Evolutionary conservation across 2,888 invertebrate species (phyloP).

Genomic region (Magallana nippona): DNA sequence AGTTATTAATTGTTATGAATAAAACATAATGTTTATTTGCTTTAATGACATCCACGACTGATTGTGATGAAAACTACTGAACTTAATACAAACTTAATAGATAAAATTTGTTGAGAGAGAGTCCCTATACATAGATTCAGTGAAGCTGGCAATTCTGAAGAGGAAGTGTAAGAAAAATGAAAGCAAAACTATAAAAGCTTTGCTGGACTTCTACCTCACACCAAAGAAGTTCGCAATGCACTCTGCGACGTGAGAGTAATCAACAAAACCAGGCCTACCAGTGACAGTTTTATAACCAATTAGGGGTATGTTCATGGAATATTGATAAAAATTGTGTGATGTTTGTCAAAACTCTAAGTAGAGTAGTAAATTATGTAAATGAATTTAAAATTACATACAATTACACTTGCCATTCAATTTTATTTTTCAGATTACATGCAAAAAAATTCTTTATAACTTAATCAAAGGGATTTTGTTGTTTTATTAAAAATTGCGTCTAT

Average conservation of each 20-base stretch:
- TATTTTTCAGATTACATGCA: not conserved
- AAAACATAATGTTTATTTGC: not conserved
- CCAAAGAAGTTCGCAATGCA: not conserved
- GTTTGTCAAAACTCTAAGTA: not conserved
- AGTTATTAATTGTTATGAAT: not conserved
- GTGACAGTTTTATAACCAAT: not conserved
- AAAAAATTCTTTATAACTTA: too few species aligned
- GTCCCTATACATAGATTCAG: too few species aligned
- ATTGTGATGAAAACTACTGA: slow-evolving; percentile 9
- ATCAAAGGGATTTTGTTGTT: too few species aligned
- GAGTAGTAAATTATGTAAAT: slow-evolving; percentile 10
- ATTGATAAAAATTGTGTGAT: not conserved
- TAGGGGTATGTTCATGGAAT: slow-evolving; percentile 3
- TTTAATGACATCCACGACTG: not conserved
- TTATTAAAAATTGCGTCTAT: too few species aligned
- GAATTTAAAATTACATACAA: not conserved
- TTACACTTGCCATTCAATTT: not conserved
- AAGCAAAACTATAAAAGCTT: slow-evolving; percentile 13
- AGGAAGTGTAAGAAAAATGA: slow-evolving; percentile 3
- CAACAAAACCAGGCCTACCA: slow-evolving; percentile 11
- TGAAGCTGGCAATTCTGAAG: too few species aligned
- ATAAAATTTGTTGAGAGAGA: slow-evolving; percentile 19
- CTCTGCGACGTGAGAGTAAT: not conserved
- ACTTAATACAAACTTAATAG: not conserved
- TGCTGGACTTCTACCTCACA: not conserved